Base-by-base conservation (phyloP, 2,888 invertebrate genomes). In the Drosophila affinis region DNA sequence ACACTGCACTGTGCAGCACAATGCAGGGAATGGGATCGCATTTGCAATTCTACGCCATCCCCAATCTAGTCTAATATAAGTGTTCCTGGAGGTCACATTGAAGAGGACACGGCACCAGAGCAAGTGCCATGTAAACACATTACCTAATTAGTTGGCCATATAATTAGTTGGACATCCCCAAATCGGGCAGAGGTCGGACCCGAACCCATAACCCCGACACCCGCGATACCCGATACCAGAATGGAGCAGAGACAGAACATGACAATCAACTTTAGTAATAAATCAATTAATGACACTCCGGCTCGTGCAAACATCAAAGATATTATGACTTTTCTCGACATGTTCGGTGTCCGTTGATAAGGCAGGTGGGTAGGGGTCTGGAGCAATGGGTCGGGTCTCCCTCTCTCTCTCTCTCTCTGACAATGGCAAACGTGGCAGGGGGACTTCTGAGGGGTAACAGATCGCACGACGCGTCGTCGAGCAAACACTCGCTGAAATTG, bases 241-340 rank as follows among this genome's bases (percentile, higher is more conserved):
- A 14, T 14, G 9, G 24, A 14, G 21, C 6, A 39, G 6, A 39
- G 39, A 39, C 39, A 39, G 39, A 32, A 52, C 45, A 61, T 55
- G 62, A 55, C 82, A 72, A 77, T 69, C 75, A 63, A 76, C 67
- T 63, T 72, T 78, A 27, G 75, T 69, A 73, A 88, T 87, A 88
- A 88, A 83, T 83, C 88, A 88, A 88, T 83, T 83, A 83, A 83
- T 69, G 88, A 69, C 88, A 75, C 63, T 63, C 60, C 70, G 81
- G 64, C 64, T 76, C 70, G 72, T 80, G 84, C 84, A 78, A 83
- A 87, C 87, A 87, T 88, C 88, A 82, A 82, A 88, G 87, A 77
- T 83, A 86, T 69, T 65, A 79, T 80, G 81, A 77, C 70, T 76
- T 81, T 78, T 85, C 62, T 68, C 45, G 52, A 62, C 68, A 65